These are phyloP conservation scores for Hydropotes inermis DNA, from an alignment of 2,113 vertebrate species.

Conservation along the genomic window DNA sequence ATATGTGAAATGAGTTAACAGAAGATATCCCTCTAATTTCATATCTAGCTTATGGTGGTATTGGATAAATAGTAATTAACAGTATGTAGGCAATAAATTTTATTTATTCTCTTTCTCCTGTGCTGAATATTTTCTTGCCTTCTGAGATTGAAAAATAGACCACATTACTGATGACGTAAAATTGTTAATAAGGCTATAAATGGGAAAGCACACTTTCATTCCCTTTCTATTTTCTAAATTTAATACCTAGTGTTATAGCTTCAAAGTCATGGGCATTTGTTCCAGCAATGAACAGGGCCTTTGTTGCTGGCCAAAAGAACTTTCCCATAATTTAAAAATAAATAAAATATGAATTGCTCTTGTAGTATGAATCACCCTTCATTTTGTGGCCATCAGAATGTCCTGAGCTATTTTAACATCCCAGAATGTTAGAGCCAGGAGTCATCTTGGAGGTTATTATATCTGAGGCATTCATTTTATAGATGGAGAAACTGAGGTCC, in stretches of 20 bases:
- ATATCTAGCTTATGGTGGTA: background rate
- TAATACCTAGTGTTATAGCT: constrained; percentile 43
- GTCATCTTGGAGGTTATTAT: background rate
- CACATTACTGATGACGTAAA: constrained; percentile 47
- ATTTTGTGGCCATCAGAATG: background rate
- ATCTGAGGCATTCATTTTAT: background rate
- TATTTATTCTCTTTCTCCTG: constrained; percentile 40
- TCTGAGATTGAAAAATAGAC: constrained; percentile 17
- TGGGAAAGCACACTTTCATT: constrained; percentile 53
- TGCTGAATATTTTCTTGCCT: constrained; percentile 53
- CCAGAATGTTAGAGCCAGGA: background rate
- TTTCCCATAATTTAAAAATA: constrained; percentile 68
- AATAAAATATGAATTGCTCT: constrained; percentile 71
- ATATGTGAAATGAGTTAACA: background rate
- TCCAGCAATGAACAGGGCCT: background rate
- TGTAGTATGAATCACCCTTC: constrained; percentile 18
- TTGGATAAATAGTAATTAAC: constrained; percentile 47
- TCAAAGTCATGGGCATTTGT: constrained; percentile 39
- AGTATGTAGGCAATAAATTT: background rate
- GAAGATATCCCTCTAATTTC: constrained; percentile 11
- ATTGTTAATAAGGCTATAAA: constrained; percentile 64
- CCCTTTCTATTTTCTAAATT: constrained; percentile 63
- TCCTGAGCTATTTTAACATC: constrained; percentile 21
- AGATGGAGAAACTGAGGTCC: constrained; percentile 39
- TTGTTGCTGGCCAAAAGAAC: constrained; percentile 18